These are phyloP conservation scores for Lepidurus arcticus DNA, from an alignment of 1,140 invertebrate species.

Conservation along the genomic window DNA sequence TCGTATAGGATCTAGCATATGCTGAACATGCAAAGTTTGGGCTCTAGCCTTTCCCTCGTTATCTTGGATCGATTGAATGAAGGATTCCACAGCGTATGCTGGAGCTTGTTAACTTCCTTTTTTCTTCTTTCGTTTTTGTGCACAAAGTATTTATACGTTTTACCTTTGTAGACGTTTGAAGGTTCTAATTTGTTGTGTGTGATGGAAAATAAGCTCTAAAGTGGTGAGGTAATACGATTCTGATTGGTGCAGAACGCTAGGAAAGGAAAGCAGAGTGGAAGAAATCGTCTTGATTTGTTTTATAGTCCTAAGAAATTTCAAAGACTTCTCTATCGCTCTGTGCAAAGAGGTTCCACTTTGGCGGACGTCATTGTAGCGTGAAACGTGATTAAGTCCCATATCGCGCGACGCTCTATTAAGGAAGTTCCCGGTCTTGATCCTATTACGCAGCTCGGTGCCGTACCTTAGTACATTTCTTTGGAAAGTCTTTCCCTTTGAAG, in stretches of 20 bases:
- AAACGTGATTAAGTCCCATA: conserved; percentile 22
- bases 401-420: conserved; percentile 21
- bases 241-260: neutral
- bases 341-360: conserved; percentile 19
- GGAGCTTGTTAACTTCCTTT: neutral
- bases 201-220: neutral
- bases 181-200: neutral
- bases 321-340: neutral
- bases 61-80: neutral
- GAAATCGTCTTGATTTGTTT: conserved; percentile 2
- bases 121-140: neutral
- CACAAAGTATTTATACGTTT: neutral
- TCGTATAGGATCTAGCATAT: neutral
- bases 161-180: neutral
- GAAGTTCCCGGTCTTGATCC: conserved; percentile 17
- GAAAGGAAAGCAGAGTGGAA: neutral
- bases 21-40: neutral
- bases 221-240: conserved; percentile 5
- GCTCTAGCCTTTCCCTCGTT: neutral
- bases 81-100: neutral
- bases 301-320: conserved; percentile 19
- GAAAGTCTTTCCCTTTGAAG: conserved; percentile 19
- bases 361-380: conserved; percentile 20
- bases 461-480: neutral
- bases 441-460: neutral